phyloP scores from a whole-genome alignment of 2,797 vertebrate species.

The Argentina silus region DNA sequence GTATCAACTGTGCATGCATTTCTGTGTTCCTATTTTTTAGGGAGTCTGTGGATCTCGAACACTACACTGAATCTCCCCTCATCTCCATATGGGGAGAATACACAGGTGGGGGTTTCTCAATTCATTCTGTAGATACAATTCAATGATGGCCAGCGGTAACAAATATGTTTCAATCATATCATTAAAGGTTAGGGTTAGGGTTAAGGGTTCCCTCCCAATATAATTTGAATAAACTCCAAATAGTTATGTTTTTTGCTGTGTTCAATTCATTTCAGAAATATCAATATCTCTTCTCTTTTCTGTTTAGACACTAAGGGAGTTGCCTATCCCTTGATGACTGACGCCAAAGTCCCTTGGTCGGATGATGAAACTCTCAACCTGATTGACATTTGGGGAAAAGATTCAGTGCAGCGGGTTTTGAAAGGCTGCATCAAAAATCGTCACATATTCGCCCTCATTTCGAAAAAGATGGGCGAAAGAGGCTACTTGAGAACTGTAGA shows the following conservation, averaged over 20 bases:
- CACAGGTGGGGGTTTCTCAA: constrained; percentile 63
- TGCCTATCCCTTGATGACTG: constrained; percentile 46
- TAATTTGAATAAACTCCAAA: background rate
- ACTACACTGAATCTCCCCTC: constrained; percentile 72
- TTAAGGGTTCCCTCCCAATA: background rate
- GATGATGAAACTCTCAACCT: constrained; percentile 76
- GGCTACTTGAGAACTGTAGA: constrained; percentile 73
- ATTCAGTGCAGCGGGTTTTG: constrained; percentile 69
- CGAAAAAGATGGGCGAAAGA: constrained; percentile 71
- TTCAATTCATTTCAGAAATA: background rate
- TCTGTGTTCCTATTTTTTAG: constrained; percentile 44
- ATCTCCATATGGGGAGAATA: constrained; percentile 80
- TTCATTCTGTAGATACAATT: background rate
- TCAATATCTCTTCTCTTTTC: background rate
- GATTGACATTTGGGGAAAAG: constrained; percentile 78
- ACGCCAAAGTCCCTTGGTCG: constrained; percentile 76
- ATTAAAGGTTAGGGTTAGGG: too few relatives aligned
- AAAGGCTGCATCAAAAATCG: constrained; percentile 76
- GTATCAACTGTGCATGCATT: background rate
- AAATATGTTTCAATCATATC: background rate
- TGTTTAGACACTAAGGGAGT: constrained; percentile 64
- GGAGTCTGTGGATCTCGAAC: constrained; percentile 62
- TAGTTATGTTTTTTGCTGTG: background rate
- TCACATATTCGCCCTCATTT: constrained; percentile 75
- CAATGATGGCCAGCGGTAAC: background rate